These are phyloP conservation scores for Heteromyza rotundicornis DNA, from an alignment of 2,888 invertebrate species.

Conservation along the genomic window DNA sequence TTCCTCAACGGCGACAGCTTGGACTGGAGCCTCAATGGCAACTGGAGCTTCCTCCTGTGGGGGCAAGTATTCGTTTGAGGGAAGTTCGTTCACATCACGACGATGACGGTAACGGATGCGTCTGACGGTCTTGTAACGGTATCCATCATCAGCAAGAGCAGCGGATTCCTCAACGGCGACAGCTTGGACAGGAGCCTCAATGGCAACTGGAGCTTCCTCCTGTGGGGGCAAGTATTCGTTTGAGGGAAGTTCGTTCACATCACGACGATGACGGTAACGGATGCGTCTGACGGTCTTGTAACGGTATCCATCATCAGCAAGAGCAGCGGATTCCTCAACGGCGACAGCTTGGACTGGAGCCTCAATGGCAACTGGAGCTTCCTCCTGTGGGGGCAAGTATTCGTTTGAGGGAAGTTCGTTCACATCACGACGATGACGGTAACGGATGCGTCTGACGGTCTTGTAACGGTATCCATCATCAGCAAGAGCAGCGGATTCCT, in stretches of 20 bases:
- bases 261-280: slow-evolving; percentile 41
- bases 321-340: slow-evolving; percentile 25
- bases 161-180: slow-evolving; percentile 26
- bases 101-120: slow-evolving; percentile 41
- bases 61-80: slow-evolving; percentile 30
- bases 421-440: slow-evolving; percentile 50
- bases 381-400: slow-evolving; percentile 37
- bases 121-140: slow-evolving; percentile 43
- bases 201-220: slow-evolving; percentile 17
- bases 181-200: slow-evolving; percentile 10
- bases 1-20: slow-evolving; percentile 28
- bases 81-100: slow-evolving; percentile 39
- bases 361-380: slow-evolving; percentile 25
- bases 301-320: slow-evolving; percentile 32
- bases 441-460: slow-evolving; percentile 47
- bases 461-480: slow-evolving; percentile 51
- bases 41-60: slow-evolving; percentile 5
- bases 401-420: slow-evolving; percentile 41
- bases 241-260: slow-evolving; percentile 41
- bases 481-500: slow-evolving; percentile 40
- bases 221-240: slow-evolving; percentile 31
- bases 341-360: slow-evolving; percentile 21
- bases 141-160: slow-evolving; percentile 37
- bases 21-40: slow-evolving; percentile 5
- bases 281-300: slow-evolving; percentile 37